phyloP scores from a whole-genome alignment of 2,113 vertebrate genomes.

The Trogon melanurus region DNA sequence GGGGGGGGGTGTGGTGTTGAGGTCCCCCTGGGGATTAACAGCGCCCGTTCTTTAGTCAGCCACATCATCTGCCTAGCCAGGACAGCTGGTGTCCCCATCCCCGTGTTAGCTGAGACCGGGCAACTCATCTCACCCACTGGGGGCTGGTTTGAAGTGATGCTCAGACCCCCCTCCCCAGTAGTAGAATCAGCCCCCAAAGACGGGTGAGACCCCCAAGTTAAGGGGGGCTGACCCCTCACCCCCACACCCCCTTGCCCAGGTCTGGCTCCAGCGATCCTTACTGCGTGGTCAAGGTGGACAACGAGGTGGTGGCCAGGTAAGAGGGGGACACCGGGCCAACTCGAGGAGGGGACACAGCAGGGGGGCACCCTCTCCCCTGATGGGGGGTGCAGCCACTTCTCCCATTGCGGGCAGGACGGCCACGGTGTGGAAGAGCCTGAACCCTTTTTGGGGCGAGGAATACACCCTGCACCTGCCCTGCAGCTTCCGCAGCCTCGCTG shows the following conservation, averaged over 20 bases:
- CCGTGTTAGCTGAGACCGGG: accelerated
- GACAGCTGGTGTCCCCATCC: background rate
- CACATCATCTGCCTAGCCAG: too few species aligned
- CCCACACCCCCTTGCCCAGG: slow-evolving; percentile 48
- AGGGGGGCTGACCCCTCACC: background rate
- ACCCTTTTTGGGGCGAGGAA: slow-evolving; percentile 93
- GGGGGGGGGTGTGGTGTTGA: too few species aligned
- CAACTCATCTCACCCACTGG: background rate
- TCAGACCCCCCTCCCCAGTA: background rate
- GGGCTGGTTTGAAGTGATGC: background rate
- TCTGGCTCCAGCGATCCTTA: slow-evolving; percentile 92
- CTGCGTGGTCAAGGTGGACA: slow-evolving; percentile 91
- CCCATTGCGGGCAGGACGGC: slow-evolving; percentile 77
- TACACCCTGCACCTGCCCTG: slow-evolving; percentile 86
- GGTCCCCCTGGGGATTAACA: background rate
- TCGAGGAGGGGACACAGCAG: background rate
- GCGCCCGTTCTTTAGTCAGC: too few species aligned
- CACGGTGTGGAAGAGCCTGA: slow-evolving; percentile 89
- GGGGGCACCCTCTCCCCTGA: background rate
- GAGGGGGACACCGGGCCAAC: accelerated
- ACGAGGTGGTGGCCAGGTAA: slow-evolving; percentile 90
- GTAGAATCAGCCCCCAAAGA: background rate
- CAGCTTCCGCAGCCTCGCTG: slow-evolving; percentile 84
- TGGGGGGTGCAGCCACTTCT: background rate
- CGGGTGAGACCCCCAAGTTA: too few species aligned